Evolutionary conservation across 2,113 vertebrate genomes (phyloP), one percentile per base, ranked within the genome.

Genomic region (Thymallus thymallus): DNA sequence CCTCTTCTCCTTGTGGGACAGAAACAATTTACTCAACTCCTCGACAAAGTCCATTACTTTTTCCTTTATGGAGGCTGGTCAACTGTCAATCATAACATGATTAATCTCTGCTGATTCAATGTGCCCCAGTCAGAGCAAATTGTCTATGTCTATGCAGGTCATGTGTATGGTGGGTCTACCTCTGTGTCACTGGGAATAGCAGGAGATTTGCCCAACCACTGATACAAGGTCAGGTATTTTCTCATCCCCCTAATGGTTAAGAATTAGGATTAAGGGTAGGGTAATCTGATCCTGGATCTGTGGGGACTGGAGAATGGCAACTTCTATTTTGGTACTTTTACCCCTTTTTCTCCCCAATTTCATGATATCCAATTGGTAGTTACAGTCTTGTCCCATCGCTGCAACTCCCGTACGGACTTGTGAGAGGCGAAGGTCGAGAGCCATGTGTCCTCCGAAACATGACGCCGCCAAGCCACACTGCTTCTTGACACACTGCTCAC

Each of bases 21-120:
- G 65, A 76, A 68, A 81, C 70, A 83, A 82, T 88, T 88, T 85
- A 85, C 80, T 88, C 76, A 77, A 77, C 77, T 79, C 74, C 77
- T 77, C 80, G 45, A 72, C 66, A 72, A 72, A 80, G 35, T 71
- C 23, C 84, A 86, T 90, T 85, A 26, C 71, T 85, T 82, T 75
- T 56, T 58, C 66, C 69, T 70, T 85, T 82, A 79, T 72, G 73
- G 81, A 74, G 72, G 73, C 86, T 70, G 70, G 68, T 73, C 79
- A 82, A 78, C 88, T 84, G 85, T 88, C 87, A 76, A 77, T 86
- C 79, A 86, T 26, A 55, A 71, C 14, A 32, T 85, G 82, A 90
- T 90, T 78, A 65, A 88, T 89, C 68, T 84, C 76, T 56, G 78
- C 82, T 72, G 79, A 83, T 78, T 61, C 72, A 83, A 68, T 74